Evolutionary conservation across 2,113 vertebrate genomes (phyloP).

Genomic region (Pangasianodon gigas): DNA sequence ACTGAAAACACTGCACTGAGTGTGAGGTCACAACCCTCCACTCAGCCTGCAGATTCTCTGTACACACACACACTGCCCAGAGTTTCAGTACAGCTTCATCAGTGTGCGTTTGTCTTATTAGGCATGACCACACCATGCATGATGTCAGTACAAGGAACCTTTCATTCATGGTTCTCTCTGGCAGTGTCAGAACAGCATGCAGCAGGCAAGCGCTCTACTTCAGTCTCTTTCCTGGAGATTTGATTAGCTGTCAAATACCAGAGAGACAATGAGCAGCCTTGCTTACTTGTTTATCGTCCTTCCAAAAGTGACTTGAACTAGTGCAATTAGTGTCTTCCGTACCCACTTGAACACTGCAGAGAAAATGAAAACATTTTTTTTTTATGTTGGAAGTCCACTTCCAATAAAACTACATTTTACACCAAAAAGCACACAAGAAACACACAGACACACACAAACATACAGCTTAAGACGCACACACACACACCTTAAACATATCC

Average conservation of each 20-base stretch:
- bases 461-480: not conserved
- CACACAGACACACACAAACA: not conserved
- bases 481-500: not conserved
- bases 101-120: not conserved
- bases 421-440: not conserved
- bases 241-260: constrained; percentile 3
- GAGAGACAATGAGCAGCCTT: not conserved
- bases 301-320: constrained; percentile 99
- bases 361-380: constrained; percentile 4
- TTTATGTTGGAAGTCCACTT: not conserved
- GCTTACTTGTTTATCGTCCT: constrained; percentile 99
- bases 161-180: not conserved
- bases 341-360: constrained; percentile 98
- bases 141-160: not conserved
- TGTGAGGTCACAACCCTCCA: not conserved
- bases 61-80: not conserved
- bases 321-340: constrained; percentile 97
- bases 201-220: not conserved
- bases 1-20: not conserved
- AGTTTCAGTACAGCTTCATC: not conserved
- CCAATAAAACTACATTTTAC: not conserved
- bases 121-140: not conserved
- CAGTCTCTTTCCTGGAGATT: not conserved
- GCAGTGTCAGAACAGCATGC: not conserved
- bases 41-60: too few relatives aligned